A percentile compares a stretch with the other conserved stretches of the same genome.
Conservation (phyloP, 2,113 vertebrate genomes). For the Varanus komodoensis region DNA sequence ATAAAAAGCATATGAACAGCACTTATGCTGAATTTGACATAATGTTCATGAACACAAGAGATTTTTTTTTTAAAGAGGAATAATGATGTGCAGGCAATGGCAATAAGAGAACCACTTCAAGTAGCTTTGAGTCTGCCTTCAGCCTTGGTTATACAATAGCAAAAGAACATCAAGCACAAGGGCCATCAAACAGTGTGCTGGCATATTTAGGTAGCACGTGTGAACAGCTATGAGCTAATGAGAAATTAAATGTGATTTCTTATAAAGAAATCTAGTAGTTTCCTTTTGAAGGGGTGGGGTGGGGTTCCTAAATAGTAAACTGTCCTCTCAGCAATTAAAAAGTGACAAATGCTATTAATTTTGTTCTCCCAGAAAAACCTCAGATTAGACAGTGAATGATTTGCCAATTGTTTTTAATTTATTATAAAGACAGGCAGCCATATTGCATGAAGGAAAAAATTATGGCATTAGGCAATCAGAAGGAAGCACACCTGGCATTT, state of each 20-base stretch:
- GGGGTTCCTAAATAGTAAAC: constrained; percentile 6
- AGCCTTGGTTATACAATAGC: neutral
- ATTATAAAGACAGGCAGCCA: constrained; percentile 12
- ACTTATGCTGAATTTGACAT: neutral
- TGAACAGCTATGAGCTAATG: neutral
- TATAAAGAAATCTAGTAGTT: neutral
- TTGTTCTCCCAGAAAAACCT: constrained; percentile 32
- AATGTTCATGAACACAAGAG: neutral
- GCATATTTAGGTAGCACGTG: neutral
- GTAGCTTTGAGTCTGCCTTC: neutral
- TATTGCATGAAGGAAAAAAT: constrained; percentile 17
- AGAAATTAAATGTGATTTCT: constrained; percentile 16
- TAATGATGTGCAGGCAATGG: fast-evolving
- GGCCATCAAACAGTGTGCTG: neutral
- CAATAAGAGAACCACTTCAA: neutral
- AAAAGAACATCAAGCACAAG: neutral
- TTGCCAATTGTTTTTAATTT: constrained; percentile 22
- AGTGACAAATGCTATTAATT: constrained; percentile 47
- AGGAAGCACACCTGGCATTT: constrained; percentile 3
- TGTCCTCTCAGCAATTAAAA: constrained; percentile 41
- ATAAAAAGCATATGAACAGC: neutral
- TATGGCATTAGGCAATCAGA: neutral
- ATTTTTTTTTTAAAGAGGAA: neutral
- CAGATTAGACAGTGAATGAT: constrained; percentile 15
- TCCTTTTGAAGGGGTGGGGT: neutral